Evolutionary conservation across 2,797 vertebrate species (phyloP), one percentile per base, ranked within the genome.

Genomic region (Micromesistius poutassou): DNA sequence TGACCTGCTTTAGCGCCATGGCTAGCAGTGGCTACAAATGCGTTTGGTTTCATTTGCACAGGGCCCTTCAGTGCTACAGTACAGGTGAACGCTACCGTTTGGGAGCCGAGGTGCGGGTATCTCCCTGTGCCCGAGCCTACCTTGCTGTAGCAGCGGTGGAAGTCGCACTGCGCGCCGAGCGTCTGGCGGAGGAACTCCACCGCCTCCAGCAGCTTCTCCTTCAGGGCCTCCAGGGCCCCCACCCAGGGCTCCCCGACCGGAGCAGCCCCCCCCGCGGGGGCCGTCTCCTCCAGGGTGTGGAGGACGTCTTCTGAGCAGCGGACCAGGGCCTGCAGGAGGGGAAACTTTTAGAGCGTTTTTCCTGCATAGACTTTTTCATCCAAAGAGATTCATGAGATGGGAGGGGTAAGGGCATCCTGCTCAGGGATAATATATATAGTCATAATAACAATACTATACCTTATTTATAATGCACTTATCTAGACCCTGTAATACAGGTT

Each of bases 271-370:
- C 75, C 86, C 1, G 55, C 9, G 0, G 78, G 85, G 16, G 89
- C 68, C 0, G 81, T 79, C 80, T 93, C 90, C 0, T 75, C 78
- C 0, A 90, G 40, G 0, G 86, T 82, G 81, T 91, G 89, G 77
- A 92, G 83, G 78, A 94, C 81, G 0, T 91, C 87, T 6, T 93
- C 93, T 22, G 93, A 93, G 55, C 90, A 82, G 16, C 79, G 82
- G 2, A 94, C 86, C 3, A 94, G 86, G 0, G 83, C 86, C 94
- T 95, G 85, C 14, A 19, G 19, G 19, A 14, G 1, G 25, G 10
- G 30, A 8, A 3, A 73, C 19, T 35, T 35, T 35, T n/a, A n/a
- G n/a, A n/a, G n/a, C n/a, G n/a, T n/a, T n/a, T n/a, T n/a, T n/a
- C 13, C 68, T 19, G 30, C 46, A 55, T 55, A 36, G 30, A 33